Base-by-base conservation (phyloP, 2,888 invertebrate genomes). In the Cryptocephalus moraei region DNA sequence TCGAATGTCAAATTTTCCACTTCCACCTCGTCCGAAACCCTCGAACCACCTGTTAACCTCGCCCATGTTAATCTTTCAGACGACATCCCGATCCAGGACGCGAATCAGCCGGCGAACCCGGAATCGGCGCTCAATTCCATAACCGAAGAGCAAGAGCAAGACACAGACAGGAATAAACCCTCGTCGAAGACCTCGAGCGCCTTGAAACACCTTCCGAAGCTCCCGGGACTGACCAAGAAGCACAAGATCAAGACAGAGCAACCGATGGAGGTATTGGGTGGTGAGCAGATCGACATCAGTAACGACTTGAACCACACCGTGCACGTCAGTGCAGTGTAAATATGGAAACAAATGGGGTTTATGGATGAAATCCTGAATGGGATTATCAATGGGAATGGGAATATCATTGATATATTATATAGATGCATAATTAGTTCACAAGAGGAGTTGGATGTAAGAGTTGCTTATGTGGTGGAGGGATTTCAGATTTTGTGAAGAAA, bases 11-110 rank as follows among this genome's bases (percentile, higher is more conserved):
- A 41, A 36, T 48, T 10, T 47, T 46, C 42, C 42, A 39, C 43
- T 44, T 43, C 45, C 22, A 6, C 22, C 2, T 6, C 22, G 6
- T 22, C 22, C 22, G 22, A 22, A 39, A 1, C 3, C 45, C 33
- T 59, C 22, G 6, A 6, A 4, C 6, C 22, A 22, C 22, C 59
- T 62, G 22, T 6, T 22, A 22, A 22, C 22, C 2, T 22, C 22
- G 6, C 6, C 22, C 22, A 22, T 22, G 22, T 22, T 22, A 22
- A 63, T 58, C 64, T 74, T 76, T 47, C 75, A 89, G 91, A 91
- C 75, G 91, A 91, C 71, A 91, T 91, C 73, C 91, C 90, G 41
- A 91, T 91, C 62, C 89, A 89, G 75, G 79, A 79, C 42, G 79
- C 78, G 9, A 81, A 81, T 62, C 79, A 76, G 41, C 77, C 78